Evolutionary conservation across 2,888 invertebrate species (phyloP), one percentile per base, ranked within the genome.

Genomic region (Cartodere bifasciata): DNA sequence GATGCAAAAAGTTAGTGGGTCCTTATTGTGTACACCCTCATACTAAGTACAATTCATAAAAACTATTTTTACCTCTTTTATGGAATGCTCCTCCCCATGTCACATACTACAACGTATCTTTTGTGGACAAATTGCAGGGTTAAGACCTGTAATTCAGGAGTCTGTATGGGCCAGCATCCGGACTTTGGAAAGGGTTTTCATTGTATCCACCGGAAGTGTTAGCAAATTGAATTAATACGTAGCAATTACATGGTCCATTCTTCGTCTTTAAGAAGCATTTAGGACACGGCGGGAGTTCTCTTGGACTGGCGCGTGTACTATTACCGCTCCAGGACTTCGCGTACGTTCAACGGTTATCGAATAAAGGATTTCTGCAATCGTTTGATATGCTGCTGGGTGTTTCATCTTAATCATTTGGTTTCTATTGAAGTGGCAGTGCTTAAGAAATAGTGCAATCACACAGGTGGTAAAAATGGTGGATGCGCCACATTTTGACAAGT

Each of bases 171-270:
- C 32, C 42, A 49, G 54, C 52, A 51, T 52, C 56, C 55, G 55
- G 52, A 48, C 44, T 44, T 42, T 40, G 41, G 46, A 40, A 47
- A 54, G 51, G 57, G 55, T 53, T 55, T 50, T 23, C 39, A 47
- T 56, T 54, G 50, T 53, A 36, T 37, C 37, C 29, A 45, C 56
- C 58, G 59, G 59, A 59, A 59, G 53, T 52, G 54, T 51, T 50
- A 47, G 48, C 46, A 53, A 60, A 60, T 58, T 57, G 59, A 59
- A 59, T 60, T 59, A 59, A 59, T 59, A 59, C 60, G 56, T 56
- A 59, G 58, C 60, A 59, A 60, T 60, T 60, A 60, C 56, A 50
- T 32, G 46, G 45, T 39, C 51, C 42, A 55, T 58, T 57, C 55
- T 53, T 50, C 40, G 39, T 47, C 55, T 47, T 58, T 58, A 56